Percentiles rank a stretch among this genome's conserved stretches.
Conservation (phyloP, 2,888 invertebrate species). For the Drosophila buzzatii region DNA sequence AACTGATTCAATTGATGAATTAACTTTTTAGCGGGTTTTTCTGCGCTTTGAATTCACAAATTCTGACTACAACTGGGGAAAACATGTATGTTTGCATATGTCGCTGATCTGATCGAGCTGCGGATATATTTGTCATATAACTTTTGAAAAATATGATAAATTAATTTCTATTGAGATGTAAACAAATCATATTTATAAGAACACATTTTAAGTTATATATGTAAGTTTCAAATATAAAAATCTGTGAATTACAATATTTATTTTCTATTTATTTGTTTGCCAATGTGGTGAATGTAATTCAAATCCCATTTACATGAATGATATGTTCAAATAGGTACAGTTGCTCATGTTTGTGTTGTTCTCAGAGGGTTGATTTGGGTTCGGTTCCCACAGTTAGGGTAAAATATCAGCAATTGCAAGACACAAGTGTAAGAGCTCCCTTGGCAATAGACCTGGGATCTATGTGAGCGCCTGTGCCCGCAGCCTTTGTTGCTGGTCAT, state of each 20-base stretch:
- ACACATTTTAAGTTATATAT: no score
- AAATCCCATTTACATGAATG: slow-evolving; percentile 20
- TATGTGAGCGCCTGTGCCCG: slow-evolving; percentile 8
- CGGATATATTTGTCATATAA: no score
- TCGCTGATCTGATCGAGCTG: slow-evolving; percentile 20
- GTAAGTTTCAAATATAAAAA: not conserved
- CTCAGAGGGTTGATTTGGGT: slow-evolving; percentile 55
- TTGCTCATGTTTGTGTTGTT: not conserved
- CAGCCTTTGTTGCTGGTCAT: slow-evolving; percentile 66
- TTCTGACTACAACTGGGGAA: slow-evolving; percentile 5
- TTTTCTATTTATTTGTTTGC: not conserved
- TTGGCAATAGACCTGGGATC: slow-evolving; percentile 60
- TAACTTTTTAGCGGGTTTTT: slow-evolving; percentile 23
- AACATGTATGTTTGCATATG: slow-evolving; percentile 12
- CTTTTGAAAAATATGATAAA: no score
- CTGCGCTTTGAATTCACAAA: not conserved
- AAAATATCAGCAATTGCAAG: slow-evolving; percentile 36
- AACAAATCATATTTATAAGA: not conserved
- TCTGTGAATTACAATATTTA: not conserved
- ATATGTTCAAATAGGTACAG: slow-evolving; percentile 6
- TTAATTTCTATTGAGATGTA: no score
- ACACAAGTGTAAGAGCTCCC: slow-evolving; percentile 78
- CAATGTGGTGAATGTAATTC: not conserved
- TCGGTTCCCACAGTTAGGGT: slow-evolving; percentile 64
- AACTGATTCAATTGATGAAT: slow-evolving; percentile 34